These are phyloP conservation scores for Dermatophagoides farinae DNA, from an alignment of 1,140 invertebrate species.

Conservation along the genomic window DNA sequence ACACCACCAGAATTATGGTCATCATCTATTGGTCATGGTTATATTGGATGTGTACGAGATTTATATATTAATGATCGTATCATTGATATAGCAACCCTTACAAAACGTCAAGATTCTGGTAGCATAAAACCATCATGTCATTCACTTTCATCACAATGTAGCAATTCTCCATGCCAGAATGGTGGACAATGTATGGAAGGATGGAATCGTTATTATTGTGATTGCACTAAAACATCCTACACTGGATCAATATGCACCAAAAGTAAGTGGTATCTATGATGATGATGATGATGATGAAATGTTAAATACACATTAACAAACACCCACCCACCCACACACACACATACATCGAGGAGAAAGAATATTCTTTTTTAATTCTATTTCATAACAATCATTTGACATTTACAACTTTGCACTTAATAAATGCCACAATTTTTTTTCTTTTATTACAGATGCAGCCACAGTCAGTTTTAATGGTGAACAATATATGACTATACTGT, in stretches of 20 bases:
- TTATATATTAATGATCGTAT: slow-evolving; percentile 74
- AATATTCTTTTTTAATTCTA: background rate
- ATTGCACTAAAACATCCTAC: slow-evolving; percentile 71
- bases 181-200: slow-evolving; percentile 71
- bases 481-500: slow-evolving; percentile 55
- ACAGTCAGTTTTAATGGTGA: slow-evolving; percentile 69
- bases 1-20: slow-evolving; percentile 69
- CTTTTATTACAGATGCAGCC: slow-evolving; percentile 44
- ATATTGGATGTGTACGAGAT: slow-evolving; percentile 84
- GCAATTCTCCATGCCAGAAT: slow-evolving; percentile 67
- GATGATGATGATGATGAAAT: background rate
- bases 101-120: slow-evolving; percentile 72
- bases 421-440: too few species aligned
- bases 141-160: slow-evolving; percentile 54
- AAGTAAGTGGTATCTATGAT: slow-evolving; percentile 31
- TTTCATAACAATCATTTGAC: background rate
- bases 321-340: too few species aligned
- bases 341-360: too few species aligned
- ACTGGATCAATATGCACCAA: slow-evolving; percentile 76
- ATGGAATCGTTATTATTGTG: slow-evolving; percentile 88
- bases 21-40: slow-evolving; percentile 64
- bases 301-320: too few species aligned
- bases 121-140: slow-evolving; percentile 66
- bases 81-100: slow-evolving; percentile 69
- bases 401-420: background rate